A percentile compares a stretch with the other conserved stretches of the same genome.
These are phyloP conservation scores for Helostoma temminkii DNA, from an alignment of 2,797 vertebrate species.

Conservation along the genomic window DNA sequence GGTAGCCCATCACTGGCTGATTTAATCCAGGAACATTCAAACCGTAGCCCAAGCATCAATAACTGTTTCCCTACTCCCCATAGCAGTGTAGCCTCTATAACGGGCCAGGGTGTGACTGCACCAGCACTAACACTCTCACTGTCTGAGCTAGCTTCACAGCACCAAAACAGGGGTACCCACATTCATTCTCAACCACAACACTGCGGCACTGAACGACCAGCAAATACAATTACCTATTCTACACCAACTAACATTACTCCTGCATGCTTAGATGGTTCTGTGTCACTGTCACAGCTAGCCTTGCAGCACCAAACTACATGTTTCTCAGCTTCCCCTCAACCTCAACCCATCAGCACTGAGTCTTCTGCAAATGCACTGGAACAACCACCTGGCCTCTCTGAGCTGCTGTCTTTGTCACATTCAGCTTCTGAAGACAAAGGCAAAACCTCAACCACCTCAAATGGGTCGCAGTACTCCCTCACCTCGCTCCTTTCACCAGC, in stretches of 20 bases:
- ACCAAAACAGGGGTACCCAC: conserved; percentile 54
- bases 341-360: conserved; percentile 20
- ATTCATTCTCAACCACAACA: conserved; percentile 27
- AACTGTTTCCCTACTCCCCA: conserved; percentile 73
- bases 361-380: conserved; percentile 42
- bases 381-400: conserved; percentile 72
- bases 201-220: conserved; percentile 6
- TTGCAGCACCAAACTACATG: conserved; percentile 66
- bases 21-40: conserved; percentile 89
- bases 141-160: conserved; percentile 69
- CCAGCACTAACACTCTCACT: conserved; percentile 46
- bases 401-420: conserved; percentile 84
- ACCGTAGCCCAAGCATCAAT: conserved; percentile 71
- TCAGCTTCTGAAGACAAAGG: conserved; percentile 81
- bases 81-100: conserved; percentile 53
- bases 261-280: conserved; percentile 51
- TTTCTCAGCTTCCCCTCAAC: conserved; percentile 22
- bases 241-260: conserved; percentile 24
- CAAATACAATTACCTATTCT: conserved; percentile 1
- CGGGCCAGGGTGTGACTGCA: conserved; percentile 12
- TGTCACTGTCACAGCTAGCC: conserved; percentile 83
- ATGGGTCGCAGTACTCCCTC: conserved; percentile 67
- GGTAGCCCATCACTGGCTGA: conserved; percentile 89
- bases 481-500: conserved; percentile 64
- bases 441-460: conserved; percentile 73